Evolutionary conservation across 2,797 vertebrate species (phyloP), one percentile per base, ranked within the genome.

Genomic region (Artibeus lituratus): DNA sequence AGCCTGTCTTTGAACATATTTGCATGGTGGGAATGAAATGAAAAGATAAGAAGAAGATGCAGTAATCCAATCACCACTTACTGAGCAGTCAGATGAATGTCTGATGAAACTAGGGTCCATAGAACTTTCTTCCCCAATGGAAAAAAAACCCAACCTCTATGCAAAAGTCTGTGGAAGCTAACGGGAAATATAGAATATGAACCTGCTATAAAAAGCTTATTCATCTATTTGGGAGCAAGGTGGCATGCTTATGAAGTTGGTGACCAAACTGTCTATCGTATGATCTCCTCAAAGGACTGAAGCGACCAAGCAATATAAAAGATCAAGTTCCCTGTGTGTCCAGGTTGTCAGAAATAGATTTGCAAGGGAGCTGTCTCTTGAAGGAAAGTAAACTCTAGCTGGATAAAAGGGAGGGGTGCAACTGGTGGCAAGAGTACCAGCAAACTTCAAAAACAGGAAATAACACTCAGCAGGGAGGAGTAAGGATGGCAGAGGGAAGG

Each of bases 401-500:
- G 24, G n/a, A 10, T 7, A 35, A 32, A 37, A 5, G 21, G 7
- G 29, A 53, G 57, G 3, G 22, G 12, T 35, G 8, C 44, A 21
- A 22, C 10, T 44, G 19, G 44, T 15, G 0, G 26, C 51, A 26
- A 15, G 49, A 24, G 2, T 2, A 2, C 19, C 37, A 55, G 26
- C 53, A 29, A 12, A 72, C 62, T 9, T 5, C 21, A 84, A 69
- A 44, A 51, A 6, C 2, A 10, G 47, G 35, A 42, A 22, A 8
- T 1, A 3, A 4, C 0, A 3, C 21, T 21, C 15, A 1, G 15
- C 10, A 5, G 29, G 65, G 1, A 26, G 6, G 0, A 49, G 47
- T 11, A 14, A 5, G 18, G 0, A 5, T 0, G 7, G 51, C 10
- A 0, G 8, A 16, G 37, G 57, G 32, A 21, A 22, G 29, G 4